A percentile compares a stretch with the other conserved stretches of the same genome.
phyloP scores from a whole-genome alignment of 2,113 vertebrate species.

The Tyto alba region DNA sequence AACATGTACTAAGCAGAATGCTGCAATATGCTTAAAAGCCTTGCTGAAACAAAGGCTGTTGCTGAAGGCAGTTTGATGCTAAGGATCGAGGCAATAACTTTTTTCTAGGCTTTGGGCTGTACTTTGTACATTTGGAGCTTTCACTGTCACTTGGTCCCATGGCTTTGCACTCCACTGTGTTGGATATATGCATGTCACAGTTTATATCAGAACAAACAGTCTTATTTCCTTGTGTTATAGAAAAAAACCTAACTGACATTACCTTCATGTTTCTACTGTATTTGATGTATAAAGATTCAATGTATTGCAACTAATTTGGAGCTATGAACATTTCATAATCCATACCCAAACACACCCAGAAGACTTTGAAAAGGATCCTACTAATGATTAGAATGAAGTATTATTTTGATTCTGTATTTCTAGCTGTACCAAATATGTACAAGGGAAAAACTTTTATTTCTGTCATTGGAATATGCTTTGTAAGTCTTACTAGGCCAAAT shows the following conservation, averaged over 20 bases:
- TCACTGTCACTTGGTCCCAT: background rate
- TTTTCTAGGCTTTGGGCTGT: background rate
- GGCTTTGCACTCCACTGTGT: background rate
- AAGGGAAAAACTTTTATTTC: background rate
- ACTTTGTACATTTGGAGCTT: background rate
- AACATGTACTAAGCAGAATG: background rate
- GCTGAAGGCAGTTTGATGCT: background rate
- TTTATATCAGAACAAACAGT: background rate
- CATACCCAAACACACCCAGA: fast-evolving
- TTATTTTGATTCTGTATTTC: background rate
- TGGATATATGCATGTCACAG: background rate
- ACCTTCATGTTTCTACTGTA: background rate
- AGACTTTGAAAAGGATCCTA: background rate
- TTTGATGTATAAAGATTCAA: background rate
- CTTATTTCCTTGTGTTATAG: background rate
- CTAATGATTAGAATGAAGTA: background rate
- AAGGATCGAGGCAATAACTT: background rate
- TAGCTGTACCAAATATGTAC: background rate
- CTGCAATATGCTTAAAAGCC: background rate
- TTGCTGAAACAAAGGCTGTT: background rate
- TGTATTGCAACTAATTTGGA: background rate
- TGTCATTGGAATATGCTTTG: background rate
- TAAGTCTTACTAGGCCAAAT: background rate
- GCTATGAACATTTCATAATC: background rate
- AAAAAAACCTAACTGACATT: background rate